phyloP scores from a whole-genome alignment of 2,797 vertebrate genomes.

The Fistularia commersonii region DNA sequence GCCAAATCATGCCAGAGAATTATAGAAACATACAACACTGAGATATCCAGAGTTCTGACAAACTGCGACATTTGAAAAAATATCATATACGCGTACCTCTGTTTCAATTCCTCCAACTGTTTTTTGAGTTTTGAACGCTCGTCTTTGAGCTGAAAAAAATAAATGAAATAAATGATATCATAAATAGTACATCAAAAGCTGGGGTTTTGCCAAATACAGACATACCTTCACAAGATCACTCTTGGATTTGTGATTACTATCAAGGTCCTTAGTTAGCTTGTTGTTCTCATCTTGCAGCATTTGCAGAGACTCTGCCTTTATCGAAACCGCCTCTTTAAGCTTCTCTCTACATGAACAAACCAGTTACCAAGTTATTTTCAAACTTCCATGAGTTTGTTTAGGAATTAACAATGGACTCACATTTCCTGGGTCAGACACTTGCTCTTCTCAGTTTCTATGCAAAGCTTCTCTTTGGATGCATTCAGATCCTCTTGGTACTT shows the following conservation, averaged over 20 bases:
- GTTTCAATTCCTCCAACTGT: conserved; percentile 89
- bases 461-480: conserved; percentile 82
- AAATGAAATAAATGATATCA: not conserved
- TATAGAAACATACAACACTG: not conserved
- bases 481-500: conserved; percentile 82
- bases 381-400: not conserved
- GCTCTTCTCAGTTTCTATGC: conserved; percentile 79
- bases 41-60: not conserved
- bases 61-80: not conserved
- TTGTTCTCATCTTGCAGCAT: conserved; percentile 84
- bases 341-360: conserved; percentile 79
- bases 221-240: conserved; percentile 71
- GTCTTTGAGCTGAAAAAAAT: conserved; percentile 79
- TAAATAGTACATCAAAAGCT: not conserved
- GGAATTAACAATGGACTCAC: conserved; percentile 74
- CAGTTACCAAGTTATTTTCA: no score
- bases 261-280: conserved; percentile 83
- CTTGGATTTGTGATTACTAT: conserved; percentile 78
- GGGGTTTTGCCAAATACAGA: not conserved
- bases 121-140: conserved; percentile 86
- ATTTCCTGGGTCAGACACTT: conserved; percentile 84
- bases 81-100: conserved; percentile 77
- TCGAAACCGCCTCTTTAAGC: conserved; percentile 81
- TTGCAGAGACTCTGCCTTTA: conserved; percentile 81
- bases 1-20: conserved; percentile 1